Base-by-base conservation (phyloP, 2,113 vertebrate species). In the Lepus americanus region DNA sequence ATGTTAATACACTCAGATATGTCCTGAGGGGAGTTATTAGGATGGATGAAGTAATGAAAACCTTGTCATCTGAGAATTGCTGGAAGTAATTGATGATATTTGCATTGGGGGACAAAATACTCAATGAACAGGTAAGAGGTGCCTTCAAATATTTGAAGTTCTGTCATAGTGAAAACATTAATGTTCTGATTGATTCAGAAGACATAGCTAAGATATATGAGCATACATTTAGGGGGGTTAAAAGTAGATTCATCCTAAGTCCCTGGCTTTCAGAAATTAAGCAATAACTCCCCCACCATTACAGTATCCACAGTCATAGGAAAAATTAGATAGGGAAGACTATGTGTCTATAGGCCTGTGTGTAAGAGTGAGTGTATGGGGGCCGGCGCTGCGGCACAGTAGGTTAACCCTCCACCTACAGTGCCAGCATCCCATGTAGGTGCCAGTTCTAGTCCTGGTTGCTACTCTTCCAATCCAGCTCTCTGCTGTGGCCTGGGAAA, bases 101-200 rank as follows among this genome's bases (percentile, higher is more conserved):
- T 96, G 90, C 69, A 91, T 2, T 53, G 27, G 29, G 9, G 64
- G 36, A 88, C 27, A 80, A 95, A 96, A 89, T 81, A 73, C 23
- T 92, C 55, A 87, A 95, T 51, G 61, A 72, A 72, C 23, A 89
- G 44, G 39, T 78, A 96, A 81, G 36, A 55, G 67, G n/a, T 93
- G 25, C 73, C 86, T 79, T 95, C 88, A 94, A 90, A 96, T 93
- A 96, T 95, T 92, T 90, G 78, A 88, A 95, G 55, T 22, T 74
- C 29, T 88, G 17, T 73, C 84, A 90, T 39, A 88, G n/a, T 88
- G 86, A 96, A 96, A 88, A 96, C 89, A 94, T 53, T 55, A 39
- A 87, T 55, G 59, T 83, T 95, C 74, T 89, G 61, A 91, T 61
- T 90, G 51, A 94, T 31, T 86, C 33, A 39, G 76, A 94, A 86